phyloP scores from a whole-genome alignment of 2,797 vertebrate genomes.

The Bucorvus abyssinicus region DNA sequence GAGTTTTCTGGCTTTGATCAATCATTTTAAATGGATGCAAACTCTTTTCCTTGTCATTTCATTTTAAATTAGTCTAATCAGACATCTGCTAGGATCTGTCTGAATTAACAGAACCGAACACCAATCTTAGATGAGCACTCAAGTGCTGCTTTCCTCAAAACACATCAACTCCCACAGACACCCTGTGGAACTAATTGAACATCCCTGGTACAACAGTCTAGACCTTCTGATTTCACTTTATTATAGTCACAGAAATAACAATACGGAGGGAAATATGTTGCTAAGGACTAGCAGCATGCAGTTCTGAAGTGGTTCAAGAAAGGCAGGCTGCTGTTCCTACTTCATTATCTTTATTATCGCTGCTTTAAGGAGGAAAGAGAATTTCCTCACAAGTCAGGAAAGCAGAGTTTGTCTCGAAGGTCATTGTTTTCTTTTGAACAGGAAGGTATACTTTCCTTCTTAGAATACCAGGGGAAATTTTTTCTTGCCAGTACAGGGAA shows the following conservation, averaged over 20 bases:
- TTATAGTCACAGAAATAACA: slow-evolving; percentile 27
- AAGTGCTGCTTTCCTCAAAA: neutral
- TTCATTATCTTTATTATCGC: slow-evolving; percentile 10
- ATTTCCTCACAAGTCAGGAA: neutral
- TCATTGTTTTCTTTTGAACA: neutral
- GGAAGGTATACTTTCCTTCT: neutral
- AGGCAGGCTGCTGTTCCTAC: neutral
- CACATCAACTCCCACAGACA: neutral
- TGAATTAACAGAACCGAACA: neutral
- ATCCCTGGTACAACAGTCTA: neutral
- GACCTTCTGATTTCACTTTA: slow-evolving; percentile 25
- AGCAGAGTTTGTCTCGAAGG: neutral
- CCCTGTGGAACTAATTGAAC: slow-evolving; percentile 6
- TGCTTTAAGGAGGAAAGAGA: neutral
- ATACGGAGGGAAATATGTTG: neutral
- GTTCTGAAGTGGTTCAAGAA: neutral
- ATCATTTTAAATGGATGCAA: neutral
- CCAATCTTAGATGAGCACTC: neutral
- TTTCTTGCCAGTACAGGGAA: neutral
- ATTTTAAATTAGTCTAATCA: slow-evolving; percentile 49
- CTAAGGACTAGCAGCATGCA: neutral
- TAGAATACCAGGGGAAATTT: neutral
- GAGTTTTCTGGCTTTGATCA: neutral
- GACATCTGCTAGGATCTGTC: slow-evolving; percentile 35
- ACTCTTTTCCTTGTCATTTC: neutral